Base-by-base conservation (phyloP, 2,113 vertebrate species). In the Ovis canadensis region DNA sequence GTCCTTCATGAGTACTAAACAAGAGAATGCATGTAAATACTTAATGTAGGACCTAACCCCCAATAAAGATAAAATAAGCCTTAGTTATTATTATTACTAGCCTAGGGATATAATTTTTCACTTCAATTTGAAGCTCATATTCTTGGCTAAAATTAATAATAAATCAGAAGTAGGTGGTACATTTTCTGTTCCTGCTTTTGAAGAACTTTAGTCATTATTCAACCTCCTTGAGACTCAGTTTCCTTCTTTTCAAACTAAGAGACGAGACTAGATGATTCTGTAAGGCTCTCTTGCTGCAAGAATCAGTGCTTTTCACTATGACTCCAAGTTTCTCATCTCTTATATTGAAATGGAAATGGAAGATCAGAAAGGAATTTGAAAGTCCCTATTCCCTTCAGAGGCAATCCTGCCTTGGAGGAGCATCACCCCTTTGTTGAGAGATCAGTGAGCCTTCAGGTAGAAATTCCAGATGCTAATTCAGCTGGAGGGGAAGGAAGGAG, bases 71-170 rank as follows among this genome's bases (percentile, higher is more conserved):
- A 74, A 95, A 89, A 31, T 78, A 60, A 48, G 11, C 21, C 60
- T 95, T 48, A 96, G 71, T 14, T 23, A 50, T 60, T 89, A 77
- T 45, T 93, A 50, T 50, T 54, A 40, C 43, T 89, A 92, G 91
- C 27, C 43, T n/a, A 57, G 45, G 45, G 62, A 57, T 25, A 16
- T 96, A 57, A 50, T 85, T 87, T 84, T 45, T 82, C 29, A 16
- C 62, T 71, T 97, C 54, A 74, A 31, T 88, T 64, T 83, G 93
- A 90, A 96, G 64, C 88, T 67, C 15, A 78, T 17, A 62, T 83
- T 83, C 50, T 88, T 60, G 50, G 48, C 9, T 90, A 29, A 60
- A 62, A 4, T 85, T 31, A 88, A 45, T 81, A 88, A 87, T 90
- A 64, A 85, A 19, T 84, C 40, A 64, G 80, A 89, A 59, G 43